Conservation (phyloP, 2,113 vertebrate species). For the Machaerirhynchus nigripectus region DNA sequence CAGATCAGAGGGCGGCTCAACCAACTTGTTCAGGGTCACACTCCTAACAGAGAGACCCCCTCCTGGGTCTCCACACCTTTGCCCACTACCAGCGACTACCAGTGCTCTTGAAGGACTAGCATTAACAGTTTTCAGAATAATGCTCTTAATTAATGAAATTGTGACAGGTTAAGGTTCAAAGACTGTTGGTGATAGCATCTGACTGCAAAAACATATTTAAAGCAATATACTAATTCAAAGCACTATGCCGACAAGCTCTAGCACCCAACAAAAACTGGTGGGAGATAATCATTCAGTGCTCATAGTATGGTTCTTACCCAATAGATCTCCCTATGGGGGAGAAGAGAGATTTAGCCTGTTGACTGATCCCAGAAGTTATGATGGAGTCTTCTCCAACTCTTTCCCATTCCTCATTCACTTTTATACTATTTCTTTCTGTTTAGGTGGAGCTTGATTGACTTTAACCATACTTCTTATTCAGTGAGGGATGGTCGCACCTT, state of each 20-base stretch:
- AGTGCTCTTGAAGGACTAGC: accelerated
- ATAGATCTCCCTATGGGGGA: accelerated
- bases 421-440: neutral
- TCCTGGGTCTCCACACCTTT: neutral
- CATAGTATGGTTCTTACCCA: neutral
- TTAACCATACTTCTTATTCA: neutral
- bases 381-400: neutral
- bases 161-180: neutral
- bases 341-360: neutral
- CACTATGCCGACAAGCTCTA: neutral
- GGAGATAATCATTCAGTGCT: accelerated
- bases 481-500: neutral
- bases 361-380: accelerated
- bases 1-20: accelerated
- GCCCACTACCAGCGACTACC: neutral
- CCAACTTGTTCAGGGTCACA: neutral
- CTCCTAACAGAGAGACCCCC: neutral
- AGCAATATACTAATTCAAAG: neutral
- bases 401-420: neutral
- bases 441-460: neutral
- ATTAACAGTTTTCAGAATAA: neutral
- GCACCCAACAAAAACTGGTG: neutral
- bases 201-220: neutral
- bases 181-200: neutral
- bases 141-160: neutral